Conservation (phyloP, 2,888 invertebrate genomes). For the Nomada lathburiana region DNA sequence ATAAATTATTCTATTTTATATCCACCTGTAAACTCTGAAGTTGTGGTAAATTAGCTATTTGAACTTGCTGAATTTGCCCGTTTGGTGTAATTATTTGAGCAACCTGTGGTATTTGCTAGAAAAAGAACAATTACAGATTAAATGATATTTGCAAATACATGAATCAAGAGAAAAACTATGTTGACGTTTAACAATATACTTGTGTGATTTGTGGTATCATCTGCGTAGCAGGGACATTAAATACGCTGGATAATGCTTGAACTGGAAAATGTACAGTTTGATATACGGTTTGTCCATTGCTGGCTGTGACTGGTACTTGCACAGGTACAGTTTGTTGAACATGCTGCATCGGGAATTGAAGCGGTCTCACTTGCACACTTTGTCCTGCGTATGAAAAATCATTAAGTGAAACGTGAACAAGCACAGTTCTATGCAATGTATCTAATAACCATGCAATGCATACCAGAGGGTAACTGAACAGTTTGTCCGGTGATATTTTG, state of each 20-base stretch:
- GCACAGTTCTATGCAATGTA: background rate
- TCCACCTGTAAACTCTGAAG: slow-evolving; percentile 82
- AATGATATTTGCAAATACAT: background rate
- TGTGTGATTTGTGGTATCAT: slow-evolving; percentile 94
- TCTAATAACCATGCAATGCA: background rate
- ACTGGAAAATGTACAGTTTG: slow-evolving; percentile 98
- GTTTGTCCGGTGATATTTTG: slow-evolving; percentile 89
- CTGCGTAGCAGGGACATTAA: slow-evolving; percentile 89
- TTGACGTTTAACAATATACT: slow-evolving; percentile 81
- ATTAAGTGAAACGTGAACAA: no score
- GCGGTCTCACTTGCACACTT: slow-evolving; percentile 89
- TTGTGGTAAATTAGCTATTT: slow-evolving; percentile 89
- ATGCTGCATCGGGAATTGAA: slow-evolving; percentile 89
- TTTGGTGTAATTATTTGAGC: slow-evolving; percentile 95
- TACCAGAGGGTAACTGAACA: slow-evolving; percentile 89
- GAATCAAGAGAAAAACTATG: background rate
- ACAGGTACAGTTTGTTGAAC: slow-evolving; percentile 92
- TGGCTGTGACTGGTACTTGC: slow-evolving; percentile 93
- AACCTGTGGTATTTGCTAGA: slow-evolving; percentile 88
- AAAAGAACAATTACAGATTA: slow-evolving; percentile 66
- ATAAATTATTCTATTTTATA: background rate
- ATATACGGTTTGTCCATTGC: slow-evolving; percentile 96
- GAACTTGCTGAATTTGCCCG: slow-evolving; percentile 95
- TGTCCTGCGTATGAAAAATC: slow-evolving; percentile 85
- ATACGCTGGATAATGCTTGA: slow-evolving; percentile 89